Conservation (phyloP, 1,140 invertebrate genomes). For the Drosophila bocqueti region DNA sequence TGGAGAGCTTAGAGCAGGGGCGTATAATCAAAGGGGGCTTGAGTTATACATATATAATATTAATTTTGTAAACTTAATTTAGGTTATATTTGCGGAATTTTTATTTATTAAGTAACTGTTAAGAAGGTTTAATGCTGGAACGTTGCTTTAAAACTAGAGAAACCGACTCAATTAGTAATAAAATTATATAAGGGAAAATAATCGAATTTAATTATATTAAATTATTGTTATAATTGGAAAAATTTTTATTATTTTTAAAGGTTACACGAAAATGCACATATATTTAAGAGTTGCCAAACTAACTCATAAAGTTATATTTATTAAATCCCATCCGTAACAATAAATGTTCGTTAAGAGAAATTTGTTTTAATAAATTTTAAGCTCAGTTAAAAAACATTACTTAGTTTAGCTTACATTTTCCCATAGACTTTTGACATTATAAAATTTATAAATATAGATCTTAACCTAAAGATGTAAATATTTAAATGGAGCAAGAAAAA, state of each 20-base stretch:
- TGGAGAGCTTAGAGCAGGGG: conserved; percentile 31
- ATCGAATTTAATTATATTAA: too few relatives aligned
- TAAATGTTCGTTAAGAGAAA: neutral
- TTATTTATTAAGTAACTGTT: too few relatives aligned
- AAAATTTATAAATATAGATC: neutral
- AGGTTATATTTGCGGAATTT: neutral
- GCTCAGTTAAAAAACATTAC: too few relatives aligned
- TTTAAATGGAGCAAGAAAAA: neutral
- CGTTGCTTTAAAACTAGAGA: too few relatives aligned
- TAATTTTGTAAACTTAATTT: too few relatives aligned
- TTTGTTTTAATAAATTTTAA: neutral
- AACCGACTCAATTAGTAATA: too few relatives aligned
- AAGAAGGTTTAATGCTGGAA: too few relatives aligned
- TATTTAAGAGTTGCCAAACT: too few relatives aligned
- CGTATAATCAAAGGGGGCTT: neutral
- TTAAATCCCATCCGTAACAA: neutral
- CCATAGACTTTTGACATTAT: neutral
- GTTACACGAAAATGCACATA: too few relatives aligned
- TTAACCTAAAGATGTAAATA: neutral
- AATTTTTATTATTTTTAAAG: too few relatives aligned
- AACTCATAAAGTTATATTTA: neutral
- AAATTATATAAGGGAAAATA: too few relatives aligned
- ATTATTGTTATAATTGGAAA: too few relatives aligned
- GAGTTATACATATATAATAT: neutral
- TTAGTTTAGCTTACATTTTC: neutral